Evolutionary conservation across 2,113 vertebrate genomes (phyloP), one percentile per base, ranked within the genome.

Genomic region (Erpornis zantholeuca): DNA sequence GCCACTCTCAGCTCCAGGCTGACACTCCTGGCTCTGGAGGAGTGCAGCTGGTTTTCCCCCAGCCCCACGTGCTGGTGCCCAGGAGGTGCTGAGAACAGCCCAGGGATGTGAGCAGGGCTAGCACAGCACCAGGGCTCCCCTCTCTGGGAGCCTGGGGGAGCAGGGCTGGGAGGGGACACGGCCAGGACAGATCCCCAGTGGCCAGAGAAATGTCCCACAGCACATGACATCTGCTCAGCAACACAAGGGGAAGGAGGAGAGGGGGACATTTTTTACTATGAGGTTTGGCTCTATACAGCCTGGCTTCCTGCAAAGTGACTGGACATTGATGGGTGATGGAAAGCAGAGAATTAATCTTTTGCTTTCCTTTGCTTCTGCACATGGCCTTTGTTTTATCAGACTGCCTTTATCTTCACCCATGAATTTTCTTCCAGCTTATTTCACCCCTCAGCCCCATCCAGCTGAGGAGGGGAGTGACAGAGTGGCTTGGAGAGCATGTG

Each of bases 301-400:
- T 28, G 42, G 5, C 27, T 59, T 27, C 44, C 66, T 2, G 16
- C 42, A 38, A 54, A 59, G 24, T 22, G n/a, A 9, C 27, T 53
- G 9, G 17, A 50, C 45, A 65, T 14, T 0, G 1, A 19, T 7
- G 21, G 49, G n/a, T 59, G 36, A 52, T 6, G 8, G 7, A 21
- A 65, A 60, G 6, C 3, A 44, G 21, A 27, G 24, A 80, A 59
- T 16, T 6, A 24, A 75, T 42, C 20, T 80, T 73, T 20, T 31
- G n/a, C 24, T 76, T 63, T 59, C 38, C 72, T 79, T 50, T 72
- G 65, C 40, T 71, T 49, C 22, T 31, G 9, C 17, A 11, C 15
- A 1, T 1, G 6, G 16, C 23, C 27, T 72, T 66, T 83, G 49
- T 44, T 54, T 68, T 49, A 80, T 54, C 38, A 70, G 50, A 54